Base-by-base conservation (phyloP, 2,888 invertebrate species). In the Ophion ventricosus region DNA sequence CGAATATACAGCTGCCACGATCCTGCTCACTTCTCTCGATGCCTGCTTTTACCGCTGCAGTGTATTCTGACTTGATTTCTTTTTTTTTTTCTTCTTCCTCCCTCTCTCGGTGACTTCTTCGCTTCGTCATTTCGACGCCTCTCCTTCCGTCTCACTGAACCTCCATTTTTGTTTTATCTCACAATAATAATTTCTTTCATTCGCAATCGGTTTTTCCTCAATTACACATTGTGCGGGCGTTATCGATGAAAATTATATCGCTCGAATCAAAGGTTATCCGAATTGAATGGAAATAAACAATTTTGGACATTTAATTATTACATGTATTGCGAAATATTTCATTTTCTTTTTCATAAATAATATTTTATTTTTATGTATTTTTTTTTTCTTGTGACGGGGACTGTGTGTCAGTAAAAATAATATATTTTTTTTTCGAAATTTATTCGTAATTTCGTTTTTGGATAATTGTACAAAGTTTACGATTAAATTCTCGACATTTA, bases 1-100 rank as follows among this genome's bases (percentile, higher is more conserved):
- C 57, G 78, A 82, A 61, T 79, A 75, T 87, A 87, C 89, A 89
- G 88, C 89, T 89, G 89, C 89, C 82, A 74, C 77, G 83, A 63
- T 81, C 76, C 64, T 78, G 78, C 69, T 79, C 66, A 77, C 70
- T 83, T 70, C 69, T 70, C 69, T 63, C 84, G 82, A 80, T 76
- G 66, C 83, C 74, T 64, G 40, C 84, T 81, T 70, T 70, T 79
- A 35, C 76, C 75, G 23, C 72, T 73, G 54, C 64, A 49, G 66
- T 76, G 66, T 64, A 40, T 25, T 66, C 64, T 40, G 40, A 56
- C 66, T 66, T 40, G 40, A 54, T 66, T 75, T 76, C 49, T 76
- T 76, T 75, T 63, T 70, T 59, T 25, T 23, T 66, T 56, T 84
- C 56, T 75, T 57, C 59, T 54, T 82, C 61, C 57, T 72, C 57